Base-by-base conservation (phyloP, 2,888 invertebrate species). In the Apodemia mormo region DNA sequence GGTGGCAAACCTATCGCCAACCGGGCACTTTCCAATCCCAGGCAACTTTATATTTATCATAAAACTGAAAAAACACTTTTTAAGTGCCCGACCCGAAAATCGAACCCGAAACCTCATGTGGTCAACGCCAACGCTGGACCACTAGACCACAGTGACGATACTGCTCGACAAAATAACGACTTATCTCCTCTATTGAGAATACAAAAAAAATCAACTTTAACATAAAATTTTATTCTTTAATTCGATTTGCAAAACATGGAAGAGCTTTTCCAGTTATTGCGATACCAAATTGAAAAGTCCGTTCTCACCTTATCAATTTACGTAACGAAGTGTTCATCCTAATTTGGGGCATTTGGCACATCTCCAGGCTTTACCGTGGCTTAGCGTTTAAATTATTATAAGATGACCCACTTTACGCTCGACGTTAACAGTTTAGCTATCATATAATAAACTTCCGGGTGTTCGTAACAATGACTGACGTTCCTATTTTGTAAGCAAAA, bases 271-370 rank as follows among this genome's bases (percentile, higher is more conserved):
- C 61, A 30, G 61, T n/a, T 61, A 61, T 14, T 61, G 33, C 61
- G 61, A 33, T 33, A 64, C 77, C 71, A 76, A 80, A 80, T 80
- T 79, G 77, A 80, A 77, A 78, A 79, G 77, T 73, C 76, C 71
- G 68, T 71, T 68, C 75, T 72, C 75, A 74, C 76, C 78, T 81
- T 81, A 81, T 81, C 81, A 81, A 81, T 81, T 80, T 80, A 77
- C 76, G 77, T 79, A 80, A 79, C 77, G 76, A 76, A 80, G 79
- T 80, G 77, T 73, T 76, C 75, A 75, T 77, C 76, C 79, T 81
- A 80, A 82, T 82, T 81, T 76, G 76, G 73, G 75, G 75, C 76
- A 72, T 70, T 76, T 82, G 81, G 81, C 79, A 70, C 67, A 58
- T 70, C 73, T 76, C 80, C 81, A 74, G 75, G 76, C 70, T 72